Percentiles rank a stretch among this genome's conserved stretches.
These are phyloP conservation scores for Mamestra brassicae DNA, from an alignment of 2,888 invertebrate species.

Conservation along the genomic window DNA sequence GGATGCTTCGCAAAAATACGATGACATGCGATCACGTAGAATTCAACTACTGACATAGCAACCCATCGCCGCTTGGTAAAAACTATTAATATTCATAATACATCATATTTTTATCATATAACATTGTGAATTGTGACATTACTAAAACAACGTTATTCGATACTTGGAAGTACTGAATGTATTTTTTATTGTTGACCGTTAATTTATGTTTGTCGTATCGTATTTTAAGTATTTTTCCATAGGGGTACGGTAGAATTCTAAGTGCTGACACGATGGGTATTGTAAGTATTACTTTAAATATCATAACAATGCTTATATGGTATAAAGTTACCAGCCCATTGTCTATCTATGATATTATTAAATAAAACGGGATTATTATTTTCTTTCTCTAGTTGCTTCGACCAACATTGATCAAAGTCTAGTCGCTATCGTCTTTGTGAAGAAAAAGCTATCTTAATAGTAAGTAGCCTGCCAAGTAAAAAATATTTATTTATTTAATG, in stretches of 20 bases:
- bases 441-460: no score
- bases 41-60: conserved; percentile 5
- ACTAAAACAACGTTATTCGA: conserved; percentile 47
- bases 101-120: conserved; percentile 58
- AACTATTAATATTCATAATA: conserved; percentile 57
- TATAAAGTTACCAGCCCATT: conserved; percentile 24
- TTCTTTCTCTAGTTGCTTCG: background rate
- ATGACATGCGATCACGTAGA: conserved; percentile 27
- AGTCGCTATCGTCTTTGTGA: background rate
- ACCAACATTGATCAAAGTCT: conserved; percentile 12
- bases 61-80: background rate
- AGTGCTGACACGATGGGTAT: conserved; percentile 10
- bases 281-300: conserved; percentile 13
- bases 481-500: no score
- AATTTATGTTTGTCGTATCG: conserved; percentile 49
- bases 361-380: background rate
- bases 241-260: conserved; percentile 43
- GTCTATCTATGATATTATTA: conserved; percentile 16
- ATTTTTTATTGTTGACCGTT: conserved; percentile 55
- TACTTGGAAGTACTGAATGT: conserved; percentile 58
- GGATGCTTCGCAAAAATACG: conserved; percentile 12
- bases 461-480: no score
- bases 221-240: conserved; percentile 39
- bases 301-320: conserved; percentile 27
- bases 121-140: conserved; percentile 44